Base-by-base conservation (phyloP, 2,113 vertebrate genomes). In the Edolisoma coerulescens region DNA sequence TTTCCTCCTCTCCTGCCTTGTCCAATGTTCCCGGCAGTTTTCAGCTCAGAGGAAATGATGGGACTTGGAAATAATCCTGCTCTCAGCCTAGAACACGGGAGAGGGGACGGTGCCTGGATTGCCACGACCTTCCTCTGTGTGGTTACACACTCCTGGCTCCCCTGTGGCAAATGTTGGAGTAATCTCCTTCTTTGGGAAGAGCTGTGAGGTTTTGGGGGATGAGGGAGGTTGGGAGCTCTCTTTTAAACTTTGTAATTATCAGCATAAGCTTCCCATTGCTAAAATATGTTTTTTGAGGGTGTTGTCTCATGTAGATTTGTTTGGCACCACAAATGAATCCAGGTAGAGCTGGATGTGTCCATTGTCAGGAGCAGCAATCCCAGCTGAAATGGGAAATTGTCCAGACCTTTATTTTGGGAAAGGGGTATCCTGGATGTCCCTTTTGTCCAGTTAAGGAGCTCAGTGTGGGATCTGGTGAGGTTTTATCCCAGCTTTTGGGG, bases 261-360 rank as follows among this genome's bases (percentile, higher is more conserved):
- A 56, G n/a, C 2, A 28, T 1, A 16, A 64, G 8, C 6, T 42
- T 35, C 13, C 30, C 23, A 3, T 22, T 2, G 3, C 26, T n/a
- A 6, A 65, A 74, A 35, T 8, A 6, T 7, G 4, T 13, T 26
- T 1, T 49, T 39, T 44, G 30, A n/a, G n/a, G n/a, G 2, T 37
- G 32, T 2, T 78, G 45, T 19, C 60, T 88, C 33, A 1, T 3
- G 21, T 0, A 2, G 42, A 23, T 91, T 79, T 35, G 20, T 79
- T 23, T 94, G 41, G 50, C 11, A 27, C 6, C 63, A 16, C 22
- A 1, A 1, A 6, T 2, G 21, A 75, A 59, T 3, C 54, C n/a
- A 61, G 33, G 33, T 7, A 13, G 37, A 32, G 33, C 64, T 54
- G 54, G 23, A 11, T 26, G 10, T 12, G 45, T 5, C 33, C 2